Percentiles rank a stretch among this genome's conserved stretches.
Conservation (phyloP, 2,113 vertebrate genomes). For the Dicaeum eximium region DNA sequence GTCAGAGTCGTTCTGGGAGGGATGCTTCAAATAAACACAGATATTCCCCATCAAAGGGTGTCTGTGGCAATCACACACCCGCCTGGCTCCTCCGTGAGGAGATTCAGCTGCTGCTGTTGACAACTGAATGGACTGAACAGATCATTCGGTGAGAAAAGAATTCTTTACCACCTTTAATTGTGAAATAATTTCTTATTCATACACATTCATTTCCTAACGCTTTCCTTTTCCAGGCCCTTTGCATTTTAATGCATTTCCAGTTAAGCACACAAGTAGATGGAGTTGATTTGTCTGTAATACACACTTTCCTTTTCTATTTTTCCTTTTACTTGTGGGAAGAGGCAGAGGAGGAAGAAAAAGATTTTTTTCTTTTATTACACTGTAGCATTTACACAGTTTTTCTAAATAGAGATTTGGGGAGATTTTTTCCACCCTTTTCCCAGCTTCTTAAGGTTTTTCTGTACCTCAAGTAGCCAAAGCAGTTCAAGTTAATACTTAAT, state of each 20-base stretch:
- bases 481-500: constrained; percentile 94
- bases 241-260: constrained; percentile 46
- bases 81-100: background rate
- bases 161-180: constrained; percentile 59
- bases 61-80: background rate
- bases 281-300: constrained; percentile 48
- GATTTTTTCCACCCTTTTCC: constrained; percentile 72
- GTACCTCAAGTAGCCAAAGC: constrained; percentile 84
- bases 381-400: constrained; percentile 75
- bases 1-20: background rate
- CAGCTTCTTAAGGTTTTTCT: constrained; percentile 74
- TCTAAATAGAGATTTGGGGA: constrained; percentile 76
- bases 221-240: constrained; percentile 29
- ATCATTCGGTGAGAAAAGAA: background rate
- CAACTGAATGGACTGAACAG: background rate
- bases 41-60: background rate
- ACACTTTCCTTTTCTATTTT: background rate
- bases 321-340: background rate
- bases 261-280: background rate
- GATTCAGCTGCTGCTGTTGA: background rate
- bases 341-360: background rate
- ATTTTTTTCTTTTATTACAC: constrained; percentile 5
- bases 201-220: background rate
- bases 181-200: constrained; percentile 38
- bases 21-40: background rate